phyloP scores from a whole-genome alignment of 1,140 invertebrate species.

The Drosophila cardini region DNA sequence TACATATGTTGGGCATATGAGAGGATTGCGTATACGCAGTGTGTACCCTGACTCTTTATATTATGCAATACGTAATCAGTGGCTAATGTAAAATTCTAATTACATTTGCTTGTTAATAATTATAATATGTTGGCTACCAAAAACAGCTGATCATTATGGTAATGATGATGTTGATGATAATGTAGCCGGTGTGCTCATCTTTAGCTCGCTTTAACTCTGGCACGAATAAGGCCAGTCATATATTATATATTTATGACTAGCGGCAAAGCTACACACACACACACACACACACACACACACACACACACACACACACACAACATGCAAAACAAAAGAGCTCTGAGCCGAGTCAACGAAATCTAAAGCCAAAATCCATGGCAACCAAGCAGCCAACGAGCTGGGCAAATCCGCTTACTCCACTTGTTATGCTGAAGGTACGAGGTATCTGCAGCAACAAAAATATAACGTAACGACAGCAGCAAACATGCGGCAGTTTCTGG shows the following conservation, averaged over 20 bases:
- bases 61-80: constrained; percentile 70
- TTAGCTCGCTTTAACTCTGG: constrained; percentile 17
- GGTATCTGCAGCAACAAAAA: constrained; percentile 27
- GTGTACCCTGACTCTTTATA: constrained; percentile 41
- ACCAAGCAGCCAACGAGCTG: constrained; percentile 24
- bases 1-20: constrained; percentile 2
- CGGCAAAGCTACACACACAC: constrained; percentile 1
- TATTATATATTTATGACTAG: constrained; percentile 74
- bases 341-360: constrained; percentile 74
- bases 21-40: constrained; percentile 60
- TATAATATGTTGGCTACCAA: constrained; percentile 61
- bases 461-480: constrained; percentile 19
- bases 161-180: constrained; percentile 7
- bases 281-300: constrained; percentile 1
- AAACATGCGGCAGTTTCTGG: constrained; percentile 41
- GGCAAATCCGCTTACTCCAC: constrained; percentile 43
- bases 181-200: constrained; percentile 12
- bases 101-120: constrained; percentile 72
- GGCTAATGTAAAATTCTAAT: constrained; percentile 71
- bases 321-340: constrained; percentile 68
- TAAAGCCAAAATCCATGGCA: constrained; percentile 71
- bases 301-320: constrained; percentile 22
- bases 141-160: constrained; percentile 36
- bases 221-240: constrained; percentile 59
- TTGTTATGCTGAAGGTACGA: constrained; percentile 1